Base-by-base conservation (phyloP, 2,797 vertebrate species). In the Mormyrus proboscirostris region DNA sequence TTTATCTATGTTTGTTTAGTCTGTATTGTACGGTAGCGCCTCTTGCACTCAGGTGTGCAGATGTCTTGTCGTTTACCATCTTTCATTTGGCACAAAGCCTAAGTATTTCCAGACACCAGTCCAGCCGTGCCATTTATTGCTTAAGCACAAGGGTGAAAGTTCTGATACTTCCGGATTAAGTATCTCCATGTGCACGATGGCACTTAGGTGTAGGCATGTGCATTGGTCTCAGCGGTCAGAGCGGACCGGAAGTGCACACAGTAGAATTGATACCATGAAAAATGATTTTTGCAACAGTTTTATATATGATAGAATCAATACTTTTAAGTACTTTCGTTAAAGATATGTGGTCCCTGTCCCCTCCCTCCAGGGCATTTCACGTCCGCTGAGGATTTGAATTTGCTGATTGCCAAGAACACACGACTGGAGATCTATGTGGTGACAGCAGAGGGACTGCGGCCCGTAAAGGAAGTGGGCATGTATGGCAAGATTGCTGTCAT, bases 401-500 rank as follows among this genome's bases (percentile, higher is more conserved):
- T 99, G 91, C 95, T 99, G 91, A 99, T 99, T 0, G 99, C 99
- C 53, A 99, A 99, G 94, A 99, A 99, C 94, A 99, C 99, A 0
- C 95, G 99, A 0, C 95, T 99, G 93, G 99, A 99, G 95, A 99
- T 99, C 91, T 99, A 99, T 88, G 98, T 99, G 53, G 98, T 99
- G 89, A 99, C 98, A 0, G 96, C 99, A 0, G 99, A 99, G 92
- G 98, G 99, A 22, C 97, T 99, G 29, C 93, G 99, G 90, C 98
- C 99, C 0, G 98, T 99, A 89, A 99, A 99, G 90, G 98, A 99
- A 93, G 98, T 99, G 87, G 98, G 98, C 90, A 99, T 99, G 98
- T 99, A 99, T 0, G 99, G 99, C 49, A 99, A 98, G 93, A 99
- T 98, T 0, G 97, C 98, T 0, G 98, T 99, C 90, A 99, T 99